Percentiles rank a stretch among this genome's conserved stretches.
Conservation (phyloP, 1,140 invertebrate genomes). For the Drosophila tristis region DNA sequence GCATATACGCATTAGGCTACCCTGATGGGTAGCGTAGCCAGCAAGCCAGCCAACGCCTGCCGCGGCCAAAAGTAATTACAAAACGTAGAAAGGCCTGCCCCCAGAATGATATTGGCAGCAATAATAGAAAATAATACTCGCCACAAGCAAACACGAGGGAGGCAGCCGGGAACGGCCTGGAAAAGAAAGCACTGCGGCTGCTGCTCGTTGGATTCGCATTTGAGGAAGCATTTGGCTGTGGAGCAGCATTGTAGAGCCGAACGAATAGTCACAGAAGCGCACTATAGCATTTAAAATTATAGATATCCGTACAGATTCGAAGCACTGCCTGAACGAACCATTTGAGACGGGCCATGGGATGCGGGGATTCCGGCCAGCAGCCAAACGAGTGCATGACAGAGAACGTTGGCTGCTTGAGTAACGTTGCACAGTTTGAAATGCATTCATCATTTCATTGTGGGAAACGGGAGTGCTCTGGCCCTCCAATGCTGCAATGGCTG, state of each 20-base stretch:
- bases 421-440: slow-evolving; percentile 77
- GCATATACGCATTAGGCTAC: too few species aligned
- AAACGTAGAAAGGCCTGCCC: slow-evolving; percentile 54
- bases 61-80: slow-evolving; percentile 64
- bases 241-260: too few species aligned
- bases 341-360: slow-evolving; percentile 18
- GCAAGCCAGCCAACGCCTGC: slow-evolving; percentile 37
- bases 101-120: slow-evolving; percentile 57
- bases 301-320: slow-evolving; percentile 7
- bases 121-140: slow-evolving; percentile 49
- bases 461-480: slow-evolving; percentile 25
- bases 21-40: slow-evolving; percentile 32
- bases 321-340: neutral
- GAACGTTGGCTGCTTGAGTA: slow-evolving; percentile 41
- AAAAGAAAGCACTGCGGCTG: slow-evolving; percentile 23
- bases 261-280: too few species aligned
- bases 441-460: slow-evolving; percentile 78
- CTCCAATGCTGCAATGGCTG: slow-evolving; percentile 8
- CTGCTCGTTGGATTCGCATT: too few species aligned
- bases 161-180: slow-evolving; percentile 6
- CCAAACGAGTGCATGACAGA: slow-evolving; percentile 53
- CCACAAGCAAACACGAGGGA: slow-evolving; percentile 24
- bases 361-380: slow-evolving; percentile 3
- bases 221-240: too few species aligned
- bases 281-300: neutral